Percentiles rank a stretch among this genome's conserved stretches.
Evolutionary conservation across 1,140 invertebrate species (phyloP).

Genomic region (Dinoponera quadriceps): DNA sequence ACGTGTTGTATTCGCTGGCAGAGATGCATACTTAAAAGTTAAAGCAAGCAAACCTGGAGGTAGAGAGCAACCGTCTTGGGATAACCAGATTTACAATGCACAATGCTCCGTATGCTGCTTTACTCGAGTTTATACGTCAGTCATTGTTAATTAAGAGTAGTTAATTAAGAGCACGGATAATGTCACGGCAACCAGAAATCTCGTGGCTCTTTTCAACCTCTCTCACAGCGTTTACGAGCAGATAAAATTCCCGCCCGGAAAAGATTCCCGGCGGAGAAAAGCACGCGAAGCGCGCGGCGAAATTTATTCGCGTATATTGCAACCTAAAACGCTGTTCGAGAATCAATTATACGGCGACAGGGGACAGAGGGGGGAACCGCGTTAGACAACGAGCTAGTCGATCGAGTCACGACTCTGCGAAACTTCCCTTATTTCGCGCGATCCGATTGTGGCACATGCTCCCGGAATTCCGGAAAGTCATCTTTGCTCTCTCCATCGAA

Average conservation of each 20-base stretch:
- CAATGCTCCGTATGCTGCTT: not conserved
- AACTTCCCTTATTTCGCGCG: conserved; percentile 6
- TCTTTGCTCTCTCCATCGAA: not conserved
- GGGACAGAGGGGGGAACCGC: not conserved
- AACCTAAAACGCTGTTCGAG: conserved; percentile 20
- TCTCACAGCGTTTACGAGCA: not conserved
- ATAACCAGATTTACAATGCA: conserved; percentile 29
- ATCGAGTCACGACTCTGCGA: conserved; percentile 1
- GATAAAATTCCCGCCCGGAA: conserved; percentile 20
- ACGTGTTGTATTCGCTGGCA: too few species aligned
- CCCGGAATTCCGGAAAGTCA: conserved; percentile 19
- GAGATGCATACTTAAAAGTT: not conserved
- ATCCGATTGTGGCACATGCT: conserved; percentile 15
- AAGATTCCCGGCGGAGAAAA: too few species aligned
- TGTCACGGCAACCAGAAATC: conserved; percentile 33
- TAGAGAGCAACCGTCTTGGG: not conserved
- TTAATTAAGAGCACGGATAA: conserved; percentile 51
- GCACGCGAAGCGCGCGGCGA: not conserved
- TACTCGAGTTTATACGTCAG: conserved; percentile 30
- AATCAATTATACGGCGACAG: conserved; percentile 31
- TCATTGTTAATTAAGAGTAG: conserved; percentile 37
- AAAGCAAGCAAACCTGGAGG: not conserved
- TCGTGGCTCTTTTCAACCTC: conserved; percentile 38
- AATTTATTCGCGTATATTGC: conserved; percentile 24
- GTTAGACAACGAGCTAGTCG: conserved; percentile 9